These are phyloP conservation scores for Galeopterus variegatus DNA, from an alignment of 2,113 vertebrate species.

Conservation along the genomic window DNA sequence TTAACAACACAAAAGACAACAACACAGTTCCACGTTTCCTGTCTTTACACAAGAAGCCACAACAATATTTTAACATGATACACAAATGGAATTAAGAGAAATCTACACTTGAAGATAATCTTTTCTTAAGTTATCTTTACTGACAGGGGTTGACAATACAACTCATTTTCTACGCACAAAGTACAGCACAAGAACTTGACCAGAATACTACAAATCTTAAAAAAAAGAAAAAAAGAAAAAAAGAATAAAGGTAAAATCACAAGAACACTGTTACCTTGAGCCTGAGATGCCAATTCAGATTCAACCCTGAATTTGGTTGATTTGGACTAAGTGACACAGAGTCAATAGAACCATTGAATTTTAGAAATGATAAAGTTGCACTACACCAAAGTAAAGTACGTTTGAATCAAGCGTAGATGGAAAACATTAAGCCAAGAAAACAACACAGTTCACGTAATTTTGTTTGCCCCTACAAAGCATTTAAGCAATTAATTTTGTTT, in stretches of 20 bases:
- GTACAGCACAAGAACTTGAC: conserved; percentile 89
- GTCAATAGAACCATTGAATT: conserved; percentile 88
- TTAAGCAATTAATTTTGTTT: conserved; percentile 89
- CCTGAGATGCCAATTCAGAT: conserved; percentile 90
- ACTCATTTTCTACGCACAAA: conserved; percentile 89
- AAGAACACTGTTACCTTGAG: conserved; percentile 90
- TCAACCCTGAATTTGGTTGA: conserved; percentile 89
- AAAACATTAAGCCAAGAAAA: conserved; percentile 91
- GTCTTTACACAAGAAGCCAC: conserved; percentile 97
- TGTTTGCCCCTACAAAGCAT: conserved; percentile 90
- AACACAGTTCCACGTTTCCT: conserved; percentile 97
- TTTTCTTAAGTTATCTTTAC: conserved; percentile 86
- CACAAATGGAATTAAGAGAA: conserved; percentile 93
- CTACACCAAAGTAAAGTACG: conserved; percentile 88
- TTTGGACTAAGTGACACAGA: conserved; percentile 87
- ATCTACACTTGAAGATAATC: conserved; percentile 87
- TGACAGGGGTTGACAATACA: conserved; percentile 87
- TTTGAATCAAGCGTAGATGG: conserved; percentile 89
- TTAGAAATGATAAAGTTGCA: conserved; percentile 88
- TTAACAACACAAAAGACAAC: conserved; percentile 93
- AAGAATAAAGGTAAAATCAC: conserved; percentile 85
- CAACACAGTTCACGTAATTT: conserved; percentile 87
- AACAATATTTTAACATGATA: conserved; percentile 94
- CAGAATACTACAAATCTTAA: conserved; percentile 90
- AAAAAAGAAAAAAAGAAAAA: conserved; percentile 85